Evolutionary conservation across 2,888 invertebrate genomes (phyloP), one percentile per base, ranked within the genome.

Genomic region (Opisthograptis luteolata): DNA sequence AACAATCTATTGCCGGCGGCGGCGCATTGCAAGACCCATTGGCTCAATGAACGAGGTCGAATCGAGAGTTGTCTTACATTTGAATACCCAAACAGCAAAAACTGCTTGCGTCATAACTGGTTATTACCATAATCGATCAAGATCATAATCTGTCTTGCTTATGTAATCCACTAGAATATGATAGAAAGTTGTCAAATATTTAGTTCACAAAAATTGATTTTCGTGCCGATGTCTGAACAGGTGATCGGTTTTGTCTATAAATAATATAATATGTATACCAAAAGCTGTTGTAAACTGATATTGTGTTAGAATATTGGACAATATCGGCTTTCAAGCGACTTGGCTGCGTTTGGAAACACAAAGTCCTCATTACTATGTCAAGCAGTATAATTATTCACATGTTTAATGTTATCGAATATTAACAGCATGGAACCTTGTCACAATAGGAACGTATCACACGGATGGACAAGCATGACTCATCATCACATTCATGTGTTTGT

Each of bases 81-180:
- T 68, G 67, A 68, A 73, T 63, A 61, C 61, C 70, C 73, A 70
- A 69, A 77, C 70, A 73, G 66, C 71, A 73, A 78, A 76, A 77
- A 70, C 61, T 51, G 56, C 60, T 84, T 84, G 73, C 86, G 75
- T 83, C 84, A 85, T 64, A 76, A 63, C 68, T 65, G 54, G 75
- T 75, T 79, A 82, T 86, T 84, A 83, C 79, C 81, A 84, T 85
- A 86, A 87, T 86, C 84, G 76, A 87, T 86, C 83, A 85, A 79
- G 79, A 84, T 81, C 74, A 77, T 78, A 78, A 84, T 81, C 75
- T 71, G 39, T 52, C 62, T 86, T n/a, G n/a, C n/a, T n/a, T 87
- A 79, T 72, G 74, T 73, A 87, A 87, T 65, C 48, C 68, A 66
- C 64, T 73, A 65, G 69, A 57, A 70, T 78, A 74, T 73, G 70